These are phyloP conservation scores for Temnothorax rugatulus DNA, from an alignment of 2,888 invertebrate genomes.

Conservation along the genomic window DNA sequence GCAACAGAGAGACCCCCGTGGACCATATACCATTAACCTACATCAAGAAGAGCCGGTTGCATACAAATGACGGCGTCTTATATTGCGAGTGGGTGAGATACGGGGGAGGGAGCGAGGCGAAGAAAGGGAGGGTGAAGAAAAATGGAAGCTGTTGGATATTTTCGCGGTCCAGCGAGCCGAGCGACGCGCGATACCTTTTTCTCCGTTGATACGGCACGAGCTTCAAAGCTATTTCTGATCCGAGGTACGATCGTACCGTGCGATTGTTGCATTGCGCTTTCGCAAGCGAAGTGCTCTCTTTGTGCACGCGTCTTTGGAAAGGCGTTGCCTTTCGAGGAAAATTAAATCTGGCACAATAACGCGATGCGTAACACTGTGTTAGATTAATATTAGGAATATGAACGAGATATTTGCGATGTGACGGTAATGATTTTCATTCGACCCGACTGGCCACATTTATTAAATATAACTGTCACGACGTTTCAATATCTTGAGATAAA, in stretches of 20 bases:
- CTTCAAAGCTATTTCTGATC: constrained; percentile 3
- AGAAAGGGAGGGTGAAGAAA: background rate
- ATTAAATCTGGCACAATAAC: constrained; percentile 9
- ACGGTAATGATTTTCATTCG: too few species aligned
- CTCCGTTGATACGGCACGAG: constrained; percentile 8
- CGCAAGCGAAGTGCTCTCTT: background rate
- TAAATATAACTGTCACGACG: too few species aligned
- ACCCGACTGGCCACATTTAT: too few species aligned
- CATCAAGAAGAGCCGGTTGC: constrained; percentile 15
- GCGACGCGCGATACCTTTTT: background rate
- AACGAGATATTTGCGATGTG: background rate
- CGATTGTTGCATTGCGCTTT: constrained; percentile 28
- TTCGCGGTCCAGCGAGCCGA: constrained; percentile 1
- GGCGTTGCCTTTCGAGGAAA: background rate
- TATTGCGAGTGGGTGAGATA: background rate
- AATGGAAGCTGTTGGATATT: constrained; percentile 24
- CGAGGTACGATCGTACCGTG: background rate
- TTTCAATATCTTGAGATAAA: too few species aligned
- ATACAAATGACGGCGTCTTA: constrained; percentile 11
- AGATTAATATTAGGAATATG: background rate
- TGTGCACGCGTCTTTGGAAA: background rate
- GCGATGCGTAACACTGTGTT: background rate
- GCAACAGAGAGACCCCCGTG: background rate
- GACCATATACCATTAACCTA: constrained; percentile 42
- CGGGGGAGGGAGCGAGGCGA: background rate